Evolutionary conservation across 2,113 vertebrate genomes (phyloP).

Genomic region (Cynocephalus volans): DNA sequence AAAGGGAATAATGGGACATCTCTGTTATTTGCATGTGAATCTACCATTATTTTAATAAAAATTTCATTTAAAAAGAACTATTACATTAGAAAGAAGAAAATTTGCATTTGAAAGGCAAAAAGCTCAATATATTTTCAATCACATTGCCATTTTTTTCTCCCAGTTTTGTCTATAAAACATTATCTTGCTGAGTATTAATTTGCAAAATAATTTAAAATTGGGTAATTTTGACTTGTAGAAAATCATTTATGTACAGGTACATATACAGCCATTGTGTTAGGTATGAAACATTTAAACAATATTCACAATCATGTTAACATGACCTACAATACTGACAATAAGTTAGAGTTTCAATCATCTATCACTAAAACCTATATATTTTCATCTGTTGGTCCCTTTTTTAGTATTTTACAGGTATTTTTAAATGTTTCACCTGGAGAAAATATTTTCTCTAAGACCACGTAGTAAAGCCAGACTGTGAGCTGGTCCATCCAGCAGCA

Average conservation of each 20-base stretch:
- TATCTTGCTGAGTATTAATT: background rate
- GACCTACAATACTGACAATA: background rate
- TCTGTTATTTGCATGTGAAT: background rate
- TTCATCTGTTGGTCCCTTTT: background rate
- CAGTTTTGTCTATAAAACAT: background rate
- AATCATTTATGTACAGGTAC: background rate
- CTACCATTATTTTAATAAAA: background rate
- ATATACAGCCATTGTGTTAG: background rate
- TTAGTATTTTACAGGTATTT: slow-evolving; percentile 25
- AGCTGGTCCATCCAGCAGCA: background rate
- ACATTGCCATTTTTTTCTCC: background rate
- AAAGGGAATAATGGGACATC: background rate
- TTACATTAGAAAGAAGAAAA: background rate
- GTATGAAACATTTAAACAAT: background rate
- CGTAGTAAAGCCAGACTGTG: slow-evolving; percentile 14
- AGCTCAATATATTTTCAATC: background rate
- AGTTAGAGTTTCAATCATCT: background rate
- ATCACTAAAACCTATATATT: background rate
- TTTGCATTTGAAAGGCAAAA: slow-evolving; percentile 3
- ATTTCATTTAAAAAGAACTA: background rate
- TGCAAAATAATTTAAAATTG: background rate
- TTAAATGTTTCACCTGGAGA: slow-evolving; percentile 32
- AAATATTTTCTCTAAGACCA: slow-evolving; percentile 28
- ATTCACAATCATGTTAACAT: background rate
- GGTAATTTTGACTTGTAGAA: background rate